These are phyloP conservation scores for Poeciliopsis paucimaculata DNA, from an alignment of 2,797 vertebrate species.

Conservation along the genomic window DNA sequence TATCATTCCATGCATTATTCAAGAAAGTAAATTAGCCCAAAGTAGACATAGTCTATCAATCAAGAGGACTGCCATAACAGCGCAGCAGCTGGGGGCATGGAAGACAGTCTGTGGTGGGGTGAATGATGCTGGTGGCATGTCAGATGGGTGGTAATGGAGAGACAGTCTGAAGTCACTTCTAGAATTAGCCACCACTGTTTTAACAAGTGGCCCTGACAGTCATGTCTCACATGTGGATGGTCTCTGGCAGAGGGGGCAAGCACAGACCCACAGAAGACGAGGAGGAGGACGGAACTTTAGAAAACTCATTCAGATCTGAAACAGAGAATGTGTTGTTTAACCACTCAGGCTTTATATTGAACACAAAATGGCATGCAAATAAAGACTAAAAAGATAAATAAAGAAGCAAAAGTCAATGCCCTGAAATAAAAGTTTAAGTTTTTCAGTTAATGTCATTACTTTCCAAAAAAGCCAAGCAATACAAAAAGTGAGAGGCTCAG, in stretches of 20 bases:
- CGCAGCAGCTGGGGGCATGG: slow-evolving; percentile 77
- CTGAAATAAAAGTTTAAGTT: neutral
- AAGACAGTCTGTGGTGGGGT: slow-evolving; percentile 68
- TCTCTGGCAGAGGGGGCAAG: slow-evolving; percentile 8
- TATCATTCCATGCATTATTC: slow-evolving; percentile 88
- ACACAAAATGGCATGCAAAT: neutral
- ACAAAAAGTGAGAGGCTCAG: neutral
- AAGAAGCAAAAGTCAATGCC: neutral
- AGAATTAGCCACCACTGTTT: slow-evolving; percentile 85
- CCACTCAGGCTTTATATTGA: neutral
- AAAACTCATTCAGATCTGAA: neutral
- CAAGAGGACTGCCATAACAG: slow-evolving; percentile 87
- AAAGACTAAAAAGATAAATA: neutral
- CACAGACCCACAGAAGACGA: neutral
- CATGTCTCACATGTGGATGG: slow-evolving; percentile 58
- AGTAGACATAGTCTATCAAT: slow-evolving; percentile 92
- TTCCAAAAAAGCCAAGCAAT: neutral
- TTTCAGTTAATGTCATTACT: neutral
- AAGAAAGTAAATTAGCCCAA: slow-evolving; percentile 91
- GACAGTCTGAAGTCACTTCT: slow-evolving; percentile 83
- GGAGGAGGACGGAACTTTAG: neutral
- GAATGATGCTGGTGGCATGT: slow-evolving; percentile 75
- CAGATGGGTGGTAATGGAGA: slow-evolving; percentile 81
- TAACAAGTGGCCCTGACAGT: slow-evolving; percentile 89
- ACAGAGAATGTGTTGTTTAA: neutral